Percentiles rank a stretch among this genome's conserved stretches.
Evolutionary conservation across 2,888 invertebrate species (phyloP).

Genomic region (Hetaerina titia): DNA sequence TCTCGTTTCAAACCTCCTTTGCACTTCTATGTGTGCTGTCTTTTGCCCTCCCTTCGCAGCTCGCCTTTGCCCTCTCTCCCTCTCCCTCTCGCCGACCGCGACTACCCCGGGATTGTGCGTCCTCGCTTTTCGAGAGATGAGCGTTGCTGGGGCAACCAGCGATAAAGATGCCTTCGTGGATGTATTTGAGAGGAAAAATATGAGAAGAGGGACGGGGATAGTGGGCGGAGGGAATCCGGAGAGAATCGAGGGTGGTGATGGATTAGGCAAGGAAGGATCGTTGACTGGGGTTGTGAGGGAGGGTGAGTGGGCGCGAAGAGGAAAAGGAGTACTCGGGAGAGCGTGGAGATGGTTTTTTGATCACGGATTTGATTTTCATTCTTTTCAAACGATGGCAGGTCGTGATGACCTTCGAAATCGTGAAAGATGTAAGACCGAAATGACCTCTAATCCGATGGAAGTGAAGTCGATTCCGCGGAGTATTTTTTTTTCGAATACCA

Average conservation of each 20-base stretch:
- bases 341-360: background rate
- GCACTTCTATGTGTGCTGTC: background rate
- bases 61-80: background rate
- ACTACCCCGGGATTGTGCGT: background rate
- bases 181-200: background rate
- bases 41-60: background rate
- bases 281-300: background rate
- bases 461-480: background rate
- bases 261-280: background rate
- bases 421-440: background rate
- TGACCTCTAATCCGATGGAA: background rate
- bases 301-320: background rate
- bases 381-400: background rate
- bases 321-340: background rate
- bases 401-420: background rate
- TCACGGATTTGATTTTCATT: background rate
- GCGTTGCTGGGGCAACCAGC: slow-evolving; percentile 35
- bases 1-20: too few relatives aligned
- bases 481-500: too few relatives aligned
- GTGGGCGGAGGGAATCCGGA: background rate
- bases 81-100: background rate
- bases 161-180: background rate
- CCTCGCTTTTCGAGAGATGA: background rate
- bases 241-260: background rate
- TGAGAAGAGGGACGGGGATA: background rate